Evolutionary conservation across 2,888 invertebrate species (phyloP).

Genomic region (Nemotelus nigrinus): DNA sequence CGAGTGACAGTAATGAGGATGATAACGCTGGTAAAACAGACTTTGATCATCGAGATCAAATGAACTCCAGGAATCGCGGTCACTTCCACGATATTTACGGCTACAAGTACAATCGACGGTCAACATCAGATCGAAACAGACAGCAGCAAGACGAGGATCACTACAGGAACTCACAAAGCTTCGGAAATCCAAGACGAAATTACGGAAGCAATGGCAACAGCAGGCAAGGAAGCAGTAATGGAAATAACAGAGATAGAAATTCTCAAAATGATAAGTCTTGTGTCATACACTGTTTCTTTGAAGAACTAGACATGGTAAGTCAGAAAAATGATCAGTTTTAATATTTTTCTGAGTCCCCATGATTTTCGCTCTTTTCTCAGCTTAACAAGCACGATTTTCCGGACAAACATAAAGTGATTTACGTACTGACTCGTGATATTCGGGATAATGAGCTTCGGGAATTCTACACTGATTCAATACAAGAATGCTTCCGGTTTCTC

Average conservation of each 20-base stretch:
- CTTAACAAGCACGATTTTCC: constrained; percentile 66
- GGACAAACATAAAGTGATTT: constrained; percentile 72
- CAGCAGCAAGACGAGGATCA: constrained; percentile 51
- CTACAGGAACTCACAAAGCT: constrained; percentile 2
- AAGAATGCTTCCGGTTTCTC: constrained; percentile 76
- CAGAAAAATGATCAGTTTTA: background rate
- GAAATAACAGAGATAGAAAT: constrained; percentile 5
- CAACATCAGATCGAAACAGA: constrained; percentile 50
- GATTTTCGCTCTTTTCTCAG: constrained; percentile 52
- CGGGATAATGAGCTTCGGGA: constrained; percentile 73
- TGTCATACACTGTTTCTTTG: constrained; percentile 75
- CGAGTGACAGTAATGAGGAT: constrained; percentile 54
- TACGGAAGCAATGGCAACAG: constrained; percentile 43
- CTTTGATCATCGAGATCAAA: background rate
- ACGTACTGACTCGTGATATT: constrained; percentile 71
- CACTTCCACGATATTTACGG: background rate
- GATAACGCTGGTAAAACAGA: background rate
- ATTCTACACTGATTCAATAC: constrained; percentile 76
- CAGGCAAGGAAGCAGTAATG: constrained; percentile 28
- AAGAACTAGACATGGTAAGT: constrained; percentile 74
- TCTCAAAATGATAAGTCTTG: constrained; percentile 64
- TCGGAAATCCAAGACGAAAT: constrained; percentile 40
- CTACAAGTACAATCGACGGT: constrained; percentile 45
- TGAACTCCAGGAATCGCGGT: background rate
- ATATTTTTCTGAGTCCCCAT: background rate